Conservation (phyloP, 64 coral and sea anemone species). For the Stichodactyla mertensii region DNA sequence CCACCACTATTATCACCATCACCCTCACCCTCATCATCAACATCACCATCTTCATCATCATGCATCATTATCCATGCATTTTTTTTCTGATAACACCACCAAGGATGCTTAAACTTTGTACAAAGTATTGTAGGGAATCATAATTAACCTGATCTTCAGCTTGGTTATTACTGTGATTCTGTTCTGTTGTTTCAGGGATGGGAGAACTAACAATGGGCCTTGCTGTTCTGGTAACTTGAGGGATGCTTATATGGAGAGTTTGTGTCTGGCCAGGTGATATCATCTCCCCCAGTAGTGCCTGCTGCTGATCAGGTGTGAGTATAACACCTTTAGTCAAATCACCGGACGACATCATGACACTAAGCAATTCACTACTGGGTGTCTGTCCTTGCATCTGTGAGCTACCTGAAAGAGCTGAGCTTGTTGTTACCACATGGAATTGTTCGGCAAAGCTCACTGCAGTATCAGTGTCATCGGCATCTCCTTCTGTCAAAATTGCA, state of each 20-base stretch:
- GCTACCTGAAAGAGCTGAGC: constrained; percentile 31
- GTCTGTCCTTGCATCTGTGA: constrained; percentile 39
- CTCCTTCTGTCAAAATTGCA: constrained; percentile 77
- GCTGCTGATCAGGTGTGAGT: constrained; percentile 61
- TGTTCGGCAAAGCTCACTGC: constrained; percentile 26
- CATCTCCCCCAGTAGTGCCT: constrained; percentile 69
- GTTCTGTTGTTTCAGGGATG: neutral
- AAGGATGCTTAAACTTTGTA: too few species aligned
- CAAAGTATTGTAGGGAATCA: too few species aligned
- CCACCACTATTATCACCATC: too few species aligned
- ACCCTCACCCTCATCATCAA: too few species aligned
- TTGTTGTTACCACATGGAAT: constrained; percentile 61
- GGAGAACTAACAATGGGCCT: neutral
- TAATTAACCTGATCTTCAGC: neutral
- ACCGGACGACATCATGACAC: constrained; percentile 53
- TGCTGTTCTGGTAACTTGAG: constrained; percentile 11
- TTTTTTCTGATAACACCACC: too few species aligned
- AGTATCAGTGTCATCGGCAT: constrained; percentile 62
- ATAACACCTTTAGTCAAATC: constrained; percentile 67
- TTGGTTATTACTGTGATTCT: neutral
- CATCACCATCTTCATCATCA: too few species aligned
- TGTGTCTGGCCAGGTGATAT: constrained; percentile 58
- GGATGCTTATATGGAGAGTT: constrained; percentile 58
- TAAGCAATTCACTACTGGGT: constrained; percentile 35
- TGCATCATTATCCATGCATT: too few species aligned